A percentile compares a stretch with the other conserved stretches of the same genome.
Conservation (phyloP, 1,140 invertebrate species). For the Diprion similis region DNA sequence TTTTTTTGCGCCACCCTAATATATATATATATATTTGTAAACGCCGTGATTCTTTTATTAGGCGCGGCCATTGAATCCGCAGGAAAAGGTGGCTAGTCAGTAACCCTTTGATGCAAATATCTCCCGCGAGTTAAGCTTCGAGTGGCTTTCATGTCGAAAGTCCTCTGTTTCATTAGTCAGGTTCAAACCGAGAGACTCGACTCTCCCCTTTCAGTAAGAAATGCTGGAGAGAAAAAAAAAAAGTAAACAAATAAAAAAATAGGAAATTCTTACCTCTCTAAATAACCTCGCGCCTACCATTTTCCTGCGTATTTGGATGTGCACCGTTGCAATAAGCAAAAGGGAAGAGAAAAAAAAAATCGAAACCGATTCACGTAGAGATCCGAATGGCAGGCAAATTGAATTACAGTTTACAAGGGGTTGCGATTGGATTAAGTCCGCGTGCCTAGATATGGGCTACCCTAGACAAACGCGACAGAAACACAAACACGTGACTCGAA, state of each 20-base stretch:
- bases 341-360: no score
- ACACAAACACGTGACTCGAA: neutral
- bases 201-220: neutral
- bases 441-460: neutral
- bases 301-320: neutral
- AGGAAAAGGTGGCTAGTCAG: no score
- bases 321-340: no score
- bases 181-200: neutral
- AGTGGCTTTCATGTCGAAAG: neutral
- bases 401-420: neutral
- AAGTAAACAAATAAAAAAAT: neutral
- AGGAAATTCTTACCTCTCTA: no score
- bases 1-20: no score
- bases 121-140: neutral
- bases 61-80: no score
- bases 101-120: neutral
- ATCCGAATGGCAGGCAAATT: neutral
- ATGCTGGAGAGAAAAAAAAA: neutral
- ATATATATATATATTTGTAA: no score
- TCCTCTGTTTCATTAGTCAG: neutral
- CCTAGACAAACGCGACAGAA: no score
- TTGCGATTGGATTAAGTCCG: conserved; percentile 5
- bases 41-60: no score
- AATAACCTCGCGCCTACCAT: neutral
- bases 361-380: no score